A percentile compares a stretch with the other conserved stretches of the same genome.
Conservation (phyloP, 30 jellyfish, hydroid and myxozoan species). For the Nemopilema nomurai region DNA sequence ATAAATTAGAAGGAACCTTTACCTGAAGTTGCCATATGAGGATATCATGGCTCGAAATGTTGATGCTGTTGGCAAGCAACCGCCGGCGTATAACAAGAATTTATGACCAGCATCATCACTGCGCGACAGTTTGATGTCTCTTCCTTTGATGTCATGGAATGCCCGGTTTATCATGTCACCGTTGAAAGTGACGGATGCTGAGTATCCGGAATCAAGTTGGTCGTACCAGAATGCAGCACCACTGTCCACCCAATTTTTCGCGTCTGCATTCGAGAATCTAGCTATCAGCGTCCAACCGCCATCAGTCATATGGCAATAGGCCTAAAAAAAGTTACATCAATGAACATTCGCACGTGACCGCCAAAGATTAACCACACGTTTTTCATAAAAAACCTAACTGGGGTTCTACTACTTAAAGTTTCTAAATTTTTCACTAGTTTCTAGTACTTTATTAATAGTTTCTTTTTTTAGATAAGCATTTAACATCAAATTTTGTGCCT, state of each 20-base stretch:
- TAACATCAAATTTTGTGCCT: too few species aligned
- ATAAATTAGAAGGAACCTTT: too few species aligned
- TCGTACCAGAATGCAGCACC: constrained; percentile 53
- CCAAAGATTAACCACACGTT: too few species aligned
- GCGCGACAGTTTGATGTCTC: constrained; percentile 8
- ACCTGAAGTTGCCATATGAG: constrained; percentile 36
- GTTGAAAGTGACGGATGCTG: constrained; percentile 30
- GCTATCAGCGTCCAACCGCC: constrained; percentile 69
- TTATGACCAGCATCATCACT: constrained; percentile 9
- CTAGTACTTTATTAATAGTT: too few species aligned
- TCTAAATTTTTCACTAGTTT: too few species aligned
- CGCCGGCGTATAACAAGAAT: constrained; percentile 2
- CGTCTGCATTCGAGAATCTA: constrained; percentile 64
- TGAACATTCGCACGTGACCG: too few species aligned
- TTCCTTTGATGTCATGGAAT: constrained; percentile 4
- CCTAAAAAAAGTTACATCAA: too few species aligned
- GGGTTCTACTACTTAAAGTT: too few species aligned
- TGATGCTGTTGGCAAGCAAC: constrained; percentile 6
- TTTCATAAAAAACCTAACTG: too few species aligned
- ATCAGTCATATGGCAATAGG: constrained; percentile 50
- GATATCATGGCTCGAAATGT: constrained; percentile 11
- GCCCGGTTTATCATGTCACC: constrained; percentile 26
- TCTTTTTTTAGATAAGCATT: too few species aligned
- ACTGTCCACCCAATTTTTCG: constrained; percentile 25
- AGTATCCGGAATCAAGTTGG: constrained; percentile 13